Evolutionary conservation across 2,113 vertebrate species (phyloP).

Genomic region (Vidua chalybeata): DNA sequence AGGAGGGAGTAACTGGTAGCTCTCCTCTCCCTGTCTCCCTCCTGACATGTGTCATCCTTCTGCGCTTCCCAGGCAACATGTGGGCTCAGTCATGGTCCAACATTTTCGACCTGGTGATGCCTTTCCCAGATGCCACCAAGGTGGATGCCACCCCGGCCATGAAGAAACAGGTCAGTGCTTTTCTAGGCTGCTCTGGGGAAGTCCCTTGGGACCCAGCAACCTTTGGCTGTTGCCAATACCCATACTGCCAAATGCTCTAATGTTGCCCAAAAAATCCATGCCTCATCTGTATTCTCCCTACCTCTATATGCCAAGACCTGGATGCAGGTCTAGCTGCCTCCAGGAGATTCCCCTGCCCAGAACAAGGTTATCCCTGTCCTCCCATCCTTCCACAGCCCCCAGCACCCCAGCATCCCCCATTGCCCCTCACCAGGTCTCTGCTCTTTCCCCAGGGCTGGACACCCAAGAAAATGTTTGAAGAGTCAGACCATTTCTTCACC

Average conservation of each 20-base stretch:
- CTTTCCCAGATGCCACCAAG: slow-evolving; percentile 85
- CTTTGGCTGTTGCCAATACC: background rate
- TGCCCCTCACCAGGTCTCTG: background rate
- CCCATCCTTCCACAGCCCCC: background rate
- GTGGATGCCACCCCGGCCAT: slow-evolving; percentile 93
- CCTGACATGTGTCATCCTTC: background rate
- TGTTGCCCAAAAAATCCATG: background rate
- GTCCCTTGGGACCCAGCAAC: background rate
- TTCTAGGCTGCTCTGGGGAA: background rate
- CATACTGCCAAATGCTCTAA: background rate
- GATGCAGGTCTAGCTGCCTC: background rate
- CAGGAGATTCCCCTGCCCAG: background rate
- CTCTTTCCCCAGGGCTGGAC: slow-evolving; percentile 83
- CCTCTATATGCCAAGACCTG: background rate
- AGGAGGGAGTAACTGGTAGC: background rate
- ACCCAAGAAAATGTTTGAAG: slow-evolving; percentile 86
- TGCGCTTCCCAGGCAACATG: slow-evolving; percentile 89
- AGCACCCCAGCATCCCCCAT: background rate
- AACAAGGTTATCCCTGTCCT: background rate
- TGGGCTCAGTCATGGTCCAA: slow-evolving; percentile 98
- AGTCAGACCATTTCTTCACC: slow-evolving; percentile 86
- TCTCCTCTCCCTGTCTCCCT: background rate
- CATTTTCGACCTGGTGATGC: slow-evolving; percentile 86
- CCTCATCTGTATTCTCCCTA: background rate
- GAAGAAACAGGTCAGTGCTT: slow-evolving; percentile 82